Base-by-base conservation (phyloP, 2,888 invertebrate genomes). In the Schizaphis graminum region DNA sequence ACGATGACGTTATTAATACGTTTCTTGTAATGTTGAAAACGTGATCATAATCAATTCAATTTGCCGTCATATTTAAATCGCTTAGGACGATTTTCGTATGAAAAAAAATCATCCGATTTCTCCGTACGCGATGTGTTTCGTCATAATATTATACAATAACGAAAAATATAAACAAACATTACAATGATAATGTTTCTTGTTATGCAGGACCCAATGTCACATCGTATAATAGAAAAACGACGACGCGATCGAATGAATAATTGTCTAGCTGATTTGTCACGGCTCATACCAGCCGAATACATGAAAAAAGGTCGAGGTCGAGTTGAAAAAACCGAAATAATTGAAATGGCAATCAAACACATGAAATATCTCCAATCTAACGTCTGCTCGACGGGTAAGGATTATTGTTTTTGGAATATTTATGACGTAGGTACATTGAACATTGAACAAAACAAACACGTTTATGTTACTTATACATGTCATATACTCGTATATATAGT, bases 211-310 rank as follows among this genome's bases (percentile, higher is more conserved):
- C 99, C 99, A 90, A 97, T 99, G 97, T 99, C 99, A n/a, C 99
- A 99, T 96, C 97, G 99, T 94, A 99, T 99, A 95, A 99, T 99
- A 95, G 99, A 99, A 96, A 99, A 99, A 96, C 97, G 99, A 89
- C 97, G 99, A 67, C 96, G 99, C 49, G 99, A 99, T 96, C 97
- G 99, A 94, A 99, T 99, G 99, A 99, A 99, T 96, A 99, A 98
- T 96, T 99, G 99, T 96, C 96, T 99, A 94, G 99, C 99, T 0
- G 99, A 99, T 96, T 97, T 99, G 57, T 98, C 99, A 93, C 97
- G 98, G 84, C 97, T 99, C 92, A 99, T 99, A 95, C 99, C 99
- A 0, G 97, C 98, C 1, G 98, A 98, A 95, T 99, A 98, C 96
- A 96, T 99, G 95, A 98, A 99, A 96, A 99, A 99, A 96, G 99